Evolutionary conservation across 37 sponge, comb jelly and placozoan species (phyloP), one percentile per base, ranked within the genome.

Genomic region (Cliona cf. orientalis): DNA sequence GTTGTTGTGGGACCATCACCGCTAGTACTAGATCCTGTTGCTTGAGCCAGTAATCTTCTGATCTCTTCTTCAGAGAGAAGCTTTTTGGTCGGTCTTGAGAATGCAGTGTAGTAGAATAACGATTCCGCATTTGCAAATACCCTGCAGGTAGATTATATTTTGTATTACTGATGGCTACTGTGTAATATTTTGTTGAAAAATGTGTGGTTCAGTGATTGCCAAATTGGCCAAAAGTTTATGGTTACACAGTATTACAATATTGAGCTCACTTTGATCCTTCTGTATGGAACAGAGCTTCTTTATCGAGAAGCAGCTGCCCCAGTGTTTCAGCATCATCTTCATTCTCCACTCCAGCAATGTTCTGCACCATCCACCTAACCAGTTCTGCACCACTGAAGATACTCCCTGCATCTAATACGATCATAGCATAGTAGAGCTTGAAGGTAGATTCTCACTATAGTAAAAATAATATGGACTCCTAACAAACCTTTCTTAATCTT

Each of bases 181-280:
- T 21, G 17, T 61, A 26, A 61, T 26, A 6, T 31, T 5, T 78
- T 61, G 25, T 61, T 61, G 6, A 31, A 19, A 53, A 21, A 12
- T 53, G 56, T 12, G n/a, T n/a, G n/a, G n/a, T n/a, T n/a, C n/a
- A 49, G 14, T 49, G 53, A 49, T 49, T 49, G 14, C 14, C 14
- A 19, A 49, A 49, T 9, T 49, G 53, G n/a, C n/a, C n/a, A n/a
- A n/a, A n/a, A n/a, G n/a, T n/a, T n/a, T n/a, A n/a, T n/a, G n/a
- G n/a, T n/a, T n/a, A n/a, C n/a, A n/a, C n/a, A n/a, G n/a, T n/a
- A n/a, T n/a, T n/a, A n/a, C n/a, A 64, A 41, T 25, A 67, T n/a
- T n/a, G n/a, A n/a, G 42, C 71, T 46, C 45, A 94, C 94, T 58
- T 86, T 21, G 94, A 90, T 29, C 91, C 94, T 75, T 94, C 94